A percentile compares a stretch with the other conserved stretches of the same genome.
phyloP scores from a whole-genome alignment of 2,113 vertebrate genomes.

The Sphyrna mokarran region DNA sequence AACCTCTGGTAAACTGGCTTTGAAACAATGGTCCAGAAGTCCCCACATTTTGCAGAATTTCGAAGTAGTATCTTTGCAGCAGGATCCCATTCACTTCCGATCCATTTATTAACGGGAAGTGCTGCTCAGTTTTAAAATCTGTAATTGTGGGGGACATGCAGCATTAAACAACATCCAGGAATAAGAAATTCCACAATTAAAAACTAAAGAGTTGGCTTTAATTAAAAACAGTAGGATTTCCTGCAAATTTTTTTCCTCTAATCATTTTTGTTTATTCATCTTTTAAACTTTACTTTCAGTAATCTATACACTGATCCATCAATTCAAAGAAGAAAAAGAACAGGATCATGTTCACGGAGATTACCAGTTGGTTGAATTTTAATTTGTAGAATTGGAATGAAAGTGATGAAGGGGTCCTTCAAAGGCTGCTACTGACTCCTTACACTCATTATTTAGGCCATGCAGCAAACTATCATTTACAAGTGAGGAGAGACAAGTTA shows the following conservation, averaged over 20 bases:
- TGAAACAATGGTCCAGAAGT: conserved; percentile 27
- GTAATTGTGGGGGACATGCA: conserved; percentile 10
- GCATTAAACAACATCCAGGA: background rate
- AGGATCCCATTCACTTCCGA: background rate
- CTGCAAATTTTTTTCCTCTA: conserved; percentile 14
- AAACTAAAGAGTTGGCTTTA: conserved; percentile 14
- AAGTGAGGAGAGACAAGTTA: background rate
- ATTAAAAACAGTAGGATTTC: conserved; percentile 35
- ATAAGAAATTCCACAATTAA: conserved; percentile 2
- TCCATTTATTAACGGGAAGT: conserved; percentile 21
- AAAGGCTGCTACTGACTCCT: background rate
- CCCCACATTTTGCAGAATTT: background rate
- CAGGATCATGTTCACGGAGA: background rate
- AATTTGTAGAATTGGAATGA: background rate
- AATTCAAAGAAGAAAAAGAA: conserved; percentile 26
- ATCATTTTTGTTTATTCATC: conserved; percentile 37
- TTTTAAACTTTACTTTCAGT: conserved; percentile 32
- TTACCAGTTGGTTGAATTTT: conserved; percentile 6
- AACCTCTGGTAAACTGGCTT: conserved; percentile 9
- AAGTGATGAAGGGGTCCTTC: background rate
- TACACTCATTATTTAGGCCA: background rate
- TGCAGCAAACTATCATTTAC: background rate
- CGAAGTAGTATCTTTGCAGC: background rate
- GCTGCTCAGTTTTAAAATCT: background rate
- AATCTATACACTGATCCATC: conserved; percentile 30